These are phyloP conservation scores for Xenopus tropicalis DNA, from an alignment of 2,113 vertebrate genomes.

Conservation along the genomic window DNA sequence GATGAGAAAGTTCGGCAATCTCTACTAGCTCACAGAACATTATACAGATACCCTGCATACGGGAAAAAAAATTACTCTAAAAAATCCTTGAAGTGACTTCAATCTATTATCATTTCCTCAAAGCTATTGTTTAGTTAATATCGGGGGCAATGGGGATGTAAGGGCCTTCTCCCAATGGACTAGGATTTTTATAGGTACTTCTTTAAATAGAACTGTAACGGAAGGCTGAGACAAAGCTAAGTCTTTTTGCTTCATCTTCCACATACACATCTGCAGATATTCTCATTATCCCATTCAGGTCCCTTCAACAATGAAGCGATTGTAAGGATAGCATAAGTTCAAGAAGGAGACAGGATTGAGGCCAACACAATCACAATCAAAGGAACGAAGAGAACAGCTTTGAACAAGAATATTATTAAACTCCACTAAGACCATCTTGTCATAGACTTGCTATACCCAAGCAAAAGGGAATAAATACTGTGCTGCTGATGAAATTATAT, in stretches of 20 bases:
- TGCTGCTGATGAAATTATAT: too few relatives aligned
- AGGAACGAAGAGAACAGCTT: neutral
- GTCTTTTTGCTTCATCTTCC: constrained; percentile 25
- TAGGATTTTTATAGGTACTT: neutral
- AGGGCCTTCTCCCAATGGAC: neutral
- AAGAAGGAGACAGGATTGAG: constrained; percentile 11
- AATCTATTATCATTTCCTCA: neutral
- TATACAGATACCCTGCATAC: constrained; percentile 12
- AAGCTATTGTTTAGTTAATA: constrained; percentile 7
- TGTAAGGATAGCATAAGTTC: constrained; percentile 36
- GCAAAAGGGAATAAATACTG: too few relatives aligned
- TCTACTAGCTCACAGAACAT: constrained; percentile 18
- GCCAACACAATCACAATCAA: constrained; percentile 25
- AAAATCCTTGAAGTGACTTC: constrained; percentile 2
- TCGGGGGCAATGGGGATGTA: constrained; percentile 18
- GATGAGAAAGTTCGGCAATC: constrained; percentile 17
- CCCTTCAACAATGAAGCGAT: constrained; percentile 31
- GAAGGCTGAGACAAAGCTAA: constrained; percentile 10
- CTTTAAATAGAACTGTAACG: too few relatives aligned
- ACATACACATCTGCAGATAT: constrained; percentile 9
- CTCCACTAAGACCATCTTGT: constrained; percentile 6
- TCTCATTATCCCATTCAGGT: constrained; percentile 40
- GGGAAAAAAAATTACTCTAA: neutral
- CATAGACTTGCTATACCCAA: neutral
- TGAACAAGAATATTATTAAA: constrained; percentile 30